Base-by-base conservation (phyloP, 2,888 invertebrate species). In the Mythimna vitellina region DNA sequence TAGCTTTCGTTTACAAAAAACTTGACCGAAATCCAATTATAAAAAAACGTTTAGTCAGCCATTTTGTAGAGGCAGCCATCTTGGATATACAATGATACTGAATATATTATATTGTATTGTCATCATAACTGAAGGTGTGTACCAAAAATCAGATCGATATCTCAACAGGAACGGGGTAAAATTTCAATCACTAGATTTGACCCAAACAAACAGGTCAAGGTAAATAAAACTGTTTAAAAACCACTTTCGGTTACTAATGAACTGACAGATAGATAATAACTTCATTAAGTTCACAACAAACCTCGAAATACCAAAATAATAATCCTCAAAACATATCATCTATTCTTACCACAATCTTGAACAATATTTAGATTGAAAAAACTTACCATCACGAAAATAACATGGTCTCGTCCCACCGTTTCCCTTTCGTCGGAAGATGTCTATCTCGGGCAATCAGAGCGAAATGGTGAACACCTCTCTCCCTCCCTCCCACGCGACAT, bases 341-440 rank as follows among this genome's bases (percentile, higher is more conserved):
- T 78, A 73, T 80, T 79, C 85, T 76, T 72, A 76, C 86, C 84
- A 67, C 81, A 86, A 87, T 84, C 82, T 81, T 67, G 65, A 76
- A 79, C 69, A 81, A 85, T 83, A 81, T 83, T 84, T 80, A 83
- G 85, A 86, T 85, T 87, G 89, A 92, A 92, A 92, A 91, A 87
- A 87, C 87, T 88, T 88, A 85, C 85, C 84, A 84, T 82, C 87
- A 91, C 92, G 84, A 91, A 92, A 94, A 93, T 92, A 93, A 89
- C 89, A 84, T 82, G 88, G 88, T 87, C 88, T 87, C 89, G 90
- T 88, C 90, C 89, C 88, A 89, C 87, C 90, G 91, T 93, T 94
- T 93, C 93, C 92, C 93, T 94, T 93, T 93, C 93, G 90, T 91
- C 90, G 87, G 87, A 91, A 93, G 90, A 92, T 92, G 90, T 91